Conservation (phyloP, 2,888 invertebrate genomes). For the Dynastes grantii region DNA sequence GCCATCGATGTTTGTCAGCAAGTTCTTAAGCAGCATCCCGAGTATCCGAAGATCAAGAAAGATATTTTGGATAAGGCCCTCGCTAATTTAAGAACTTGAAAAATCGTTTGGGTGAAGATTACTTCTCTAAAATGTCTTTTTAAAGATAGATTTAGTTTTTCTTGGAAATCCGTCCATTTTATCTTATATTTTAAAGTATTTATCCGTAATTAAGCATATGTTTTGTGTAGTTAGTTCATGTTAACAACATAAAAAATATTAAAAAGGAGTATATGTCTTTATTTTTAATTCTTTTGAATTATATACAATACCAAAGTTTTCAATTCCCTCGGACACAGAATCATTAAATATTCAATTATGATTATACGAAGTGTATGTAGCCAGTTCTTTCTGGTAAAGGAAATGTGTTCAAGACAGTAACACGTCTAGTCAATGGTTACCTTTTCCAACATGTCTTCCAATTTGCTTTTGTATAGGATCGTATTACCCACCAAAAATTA, state of each 20-base stretch:
- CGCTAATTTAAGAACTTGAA: conserved; percentile 80
- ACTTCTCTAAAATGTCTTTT: conserved; percentile 1
- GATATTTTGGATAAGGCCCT: conserved; percentile 95
- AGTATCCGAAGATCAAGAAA: conserved; percentile 92
- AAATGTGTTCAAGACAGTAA: too few species aligned
- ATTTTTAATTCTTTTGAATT: background rate
- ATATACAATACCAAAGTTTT: too few species aligned
- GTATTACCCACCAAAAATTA: too few species aligned
- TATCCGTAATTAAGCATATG: background rate
- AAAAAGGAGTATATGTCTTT: background rate
- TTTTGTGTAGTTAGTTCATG: too few species aligned
- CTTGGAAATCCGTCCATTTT: conserved; percentile 27
- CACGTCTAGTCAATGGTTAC: too few species aligned
- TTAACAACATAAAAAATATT: background rate
- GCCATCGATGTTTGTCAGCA: conserved; percentile 93
- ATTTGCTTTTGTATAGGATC: too few species aligned
- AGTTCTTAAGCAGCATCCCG: conserved; percentile 85
- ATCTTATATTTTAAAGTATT: conserved; percentile 1
- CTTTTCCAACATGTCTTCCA: too few species aligned
- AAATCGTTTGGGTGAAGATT: background rate
- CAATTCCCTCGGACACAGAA: too few species aligned
- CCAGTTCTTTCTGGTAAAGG: too few species aligned
- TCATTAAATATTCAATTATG: too few species aligned
- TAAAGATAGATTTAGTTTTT: background rate
- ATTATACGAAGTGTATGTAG: too few species aligned